These are phyloP conservation scores for Sylvilagus floridanus DNA, from an alignment of 2,797 vertebrate genomes.

Conservation along the genomic window DNA sequence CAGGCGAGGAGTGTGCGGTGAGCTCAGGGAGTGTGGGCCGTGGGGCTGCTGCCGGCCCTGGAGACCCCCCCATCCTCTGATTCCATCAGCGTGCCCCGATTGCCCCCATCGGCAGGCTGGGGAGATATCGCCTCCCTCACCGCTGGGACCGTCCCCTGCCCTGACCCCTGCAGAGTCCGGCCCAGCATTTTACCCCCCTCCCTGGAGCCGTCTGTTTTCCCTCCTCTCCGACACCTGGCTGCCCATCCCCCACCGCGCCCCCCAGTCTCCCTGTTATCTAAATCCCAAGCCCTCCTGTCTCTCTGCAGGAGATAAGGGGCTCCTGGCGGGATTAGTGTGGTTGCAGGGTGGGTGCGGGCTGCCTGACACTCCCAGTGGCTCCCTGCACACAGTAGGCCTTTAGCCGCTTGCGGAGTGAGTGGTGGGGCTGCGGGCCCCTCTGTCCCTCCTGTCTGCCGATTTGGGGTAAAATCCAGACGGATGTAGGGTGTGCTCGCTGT, in stretches of 20 bases:
- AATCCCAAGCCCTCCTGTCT: conserved; percentile 74
- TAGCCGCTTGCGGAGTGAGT: background rate
- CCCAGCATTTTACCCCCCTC: conserved; percentile 3
- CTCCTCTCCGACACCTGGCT: conserved; percentile 52
- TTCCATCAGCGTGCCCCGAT: background rate
- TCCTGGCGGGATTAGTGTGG: background rate
- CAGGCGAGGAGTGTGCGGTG: background rate
- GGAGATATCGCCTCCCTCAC: conserved; percentile 14
- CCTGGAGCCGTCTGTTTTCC: conserved; percentile 46
- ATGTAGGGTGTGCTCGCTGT: background rate
- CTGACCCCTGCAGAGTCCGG: background rate
- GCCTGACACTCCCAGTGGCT: background rate
- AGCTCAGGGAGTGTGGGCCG: background rate
- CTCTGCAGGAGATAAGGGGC: conserved; percentile 73
- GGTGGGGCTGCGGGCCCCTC: background rate
- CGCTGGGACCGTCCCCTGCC: conserved; percentile 46
- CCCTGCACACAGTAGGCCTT: conserved; percentile 67
- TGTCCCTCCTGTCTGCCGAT: background rate
- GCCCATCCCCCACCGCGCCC: background rate
- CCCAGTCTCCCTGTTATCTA: conserved; percentile 78
- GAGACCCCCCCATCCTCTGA: background rate
- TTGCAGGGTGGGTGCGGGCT: background rate
- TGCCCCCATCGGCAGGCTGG: background rate
- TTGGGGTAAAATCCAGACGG: background rate
- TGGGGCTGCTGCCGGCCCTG: background rate